phyloP scores from a whole-genome alignment of 2,888 invertebrate species.

The Leptopterna dolabrata region DNA sequence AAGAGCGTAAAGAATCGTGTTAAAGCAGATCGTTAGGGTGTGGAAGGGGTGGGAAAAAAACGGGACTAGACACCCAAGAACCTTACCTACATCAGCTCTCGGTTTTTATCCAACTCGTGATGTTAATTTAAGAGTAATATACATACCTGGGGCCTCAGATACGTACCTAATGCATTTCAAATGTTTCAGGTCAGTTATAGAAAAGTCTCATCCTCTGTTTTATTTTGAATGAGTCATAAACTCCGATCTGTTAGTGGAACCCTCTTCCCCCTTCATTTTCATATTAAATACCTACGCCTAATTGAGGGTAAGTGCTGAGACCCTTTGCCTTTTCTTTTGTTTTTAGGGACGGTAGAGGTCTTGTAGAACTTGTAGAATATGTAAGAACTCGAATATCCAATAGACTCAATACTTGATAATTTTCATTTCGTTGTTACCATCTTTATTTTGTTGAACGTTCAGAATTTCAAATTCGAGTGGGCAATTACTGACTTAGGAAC shows the following conservation, averaged over 20 bases:
- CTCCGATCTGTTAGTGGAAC: background rate
- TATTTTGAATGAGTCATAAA: background rate
- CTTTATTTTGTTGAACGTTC: no score
- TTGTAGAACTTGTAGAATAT: no score
- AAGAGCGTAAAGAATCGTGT: constrained; percentile 43
- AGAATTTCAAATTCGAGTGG: no score
- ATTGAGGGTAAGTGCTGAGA: no score
- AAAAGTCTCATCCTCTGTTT: background rate
- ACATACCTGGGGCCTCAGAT: background rate
- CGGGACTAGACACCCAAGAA: constrained; percentile 34
- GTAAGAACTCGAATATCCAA: no score
- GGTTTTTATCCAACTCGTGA: background rate
- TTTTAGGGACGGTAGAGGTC: no score
- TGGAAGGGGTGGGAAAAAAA: constrained; percentile 21
- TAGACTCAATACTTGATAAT: no score
- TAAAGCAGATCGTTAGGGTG: constrained; percentile 14
- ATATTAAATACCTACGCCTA: no score
- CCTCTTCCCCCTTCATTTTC: background rate
- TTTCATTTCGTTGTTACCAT: no score
- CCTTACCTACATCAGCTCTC: background rate
- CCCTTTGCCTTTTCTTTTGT: no score
- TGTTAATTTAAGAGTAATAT: background rate
- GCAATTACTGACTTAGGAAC: no score
- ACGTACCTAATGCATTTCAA: background rate
- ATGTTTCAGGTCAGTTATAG: background rate